These are phyloP conservation scores for Crotophaga sulcirostris DNA, from an alignment of 2,113 vertebrate species.

Conservation along the genomic window DNA sequence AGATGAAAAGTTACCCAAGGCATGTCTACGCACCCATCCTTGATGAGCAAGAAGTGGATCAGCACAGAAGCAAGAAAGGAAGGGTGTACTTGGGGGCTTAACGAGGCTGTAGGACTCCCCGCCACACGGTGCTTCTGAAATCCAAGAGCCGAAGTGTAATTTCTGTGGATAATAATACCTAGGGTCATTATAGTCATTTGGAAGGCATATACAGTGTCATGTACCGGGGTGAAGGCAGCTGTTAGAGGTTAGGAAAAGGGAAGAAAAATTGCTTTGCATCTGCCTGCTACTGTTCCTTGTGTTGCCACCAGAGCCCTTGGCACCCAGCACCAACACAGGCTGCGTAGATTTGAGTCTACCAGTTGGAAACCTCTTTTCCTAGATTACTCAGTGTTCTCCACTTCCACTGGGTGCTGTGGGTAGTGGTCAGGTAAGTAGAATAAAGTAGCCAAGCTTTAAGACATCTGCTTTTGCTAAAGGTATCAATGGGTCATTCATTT, in stretches of 20 bases:
- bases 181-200: not conserved
- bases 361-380: not conserved
- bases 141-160: not conserved
- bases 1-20: not conserved
- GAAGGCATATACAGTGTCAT: not conserved
- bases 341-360: not conserved
- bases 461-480: not conserved
- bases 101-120: not conserved
- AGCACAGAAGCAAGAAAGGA: not conserved
- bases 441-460: not conserved
- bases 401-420: not conserved
- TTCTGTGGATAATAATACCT: not conserved
- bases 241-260: not conserved
- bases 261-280: not conserved
- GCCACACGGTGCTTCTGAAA: not conserved
- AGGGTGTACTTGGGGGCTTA: not conserved
- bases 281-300: not conserved
- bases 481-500: not conserved
- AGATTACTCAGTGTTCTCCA: not conserved
- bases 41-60: fast-evolving
- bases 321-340: not conserved
- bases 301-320: not conserved
- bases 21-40: not conserved
- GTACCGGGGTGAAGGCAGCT: not conserved
- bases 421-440: not conserved